These are phyloP conservation scores for Silurus glanis DNA, from an alignment of 2,113 vertebrate species.

Conservation along the genomic window DNA sequence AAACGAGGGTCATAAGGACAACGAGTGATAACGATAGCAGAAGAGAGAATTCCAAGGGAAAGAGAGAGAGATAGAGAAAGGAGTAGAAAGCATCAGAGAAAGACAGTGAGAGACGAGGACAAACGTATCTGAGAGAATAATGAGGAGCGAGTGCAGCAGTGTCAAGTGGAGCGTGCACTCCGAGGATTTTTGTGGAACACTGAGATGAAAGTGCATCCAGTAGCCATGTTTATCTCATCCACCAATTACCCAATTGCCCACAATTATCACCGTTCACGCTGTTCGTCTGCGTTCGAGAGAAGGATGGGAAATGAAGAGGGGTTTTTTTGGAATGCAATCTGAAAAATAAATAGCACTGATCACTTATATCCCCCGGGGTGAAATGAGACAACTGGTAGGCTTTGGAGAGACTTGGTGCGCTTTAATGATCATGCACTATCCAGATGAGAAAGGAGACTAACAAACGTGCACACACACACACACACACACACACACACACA, in stretches of 20 bases:
- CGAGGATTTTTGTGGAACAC: not conserved
- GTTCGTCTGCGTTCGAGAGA: conserved; percentile 7
- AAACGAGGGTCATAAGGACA: not conserved
- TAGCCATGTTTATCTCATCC: not conserved
- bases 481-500: not conserved
- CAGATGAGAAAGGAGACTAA: not conserved
- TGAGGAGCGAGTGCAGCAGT: not conserved
- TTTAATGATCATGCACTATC: not conserved
- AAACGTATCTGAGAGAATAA: not conserved
- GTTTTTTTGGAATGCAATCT: not conserved
- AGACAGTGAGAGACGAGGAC: not conserved
- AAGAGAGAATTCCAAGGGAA: not conserved
- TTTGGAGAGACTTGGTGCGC: not conserved
- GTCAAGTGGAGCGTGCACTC: not conserved
- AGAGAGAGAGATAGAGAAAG: not conserved
- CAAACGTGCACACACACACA: not conserved
- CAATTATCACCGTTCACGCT: not conserved
- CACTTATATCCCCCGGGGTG: not conserved
- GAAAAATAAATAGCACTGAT: conserved; percentile 20
- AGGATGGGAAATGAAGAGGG: not conserved
- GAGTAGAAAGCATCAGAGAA: not conserved
- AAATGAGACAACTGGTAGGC: not conserved
- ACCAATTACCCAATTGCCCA: not conserved
- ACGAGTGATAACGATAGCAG: not conserved
- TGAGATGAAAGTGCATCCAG: not conserved